Percentiles rank a stretch among this genome's conserved stretches.
phyloP scores from a whole-genome alignment of 1,140 invertebrate genomes.

The Colletes latitarsis region DNA sequence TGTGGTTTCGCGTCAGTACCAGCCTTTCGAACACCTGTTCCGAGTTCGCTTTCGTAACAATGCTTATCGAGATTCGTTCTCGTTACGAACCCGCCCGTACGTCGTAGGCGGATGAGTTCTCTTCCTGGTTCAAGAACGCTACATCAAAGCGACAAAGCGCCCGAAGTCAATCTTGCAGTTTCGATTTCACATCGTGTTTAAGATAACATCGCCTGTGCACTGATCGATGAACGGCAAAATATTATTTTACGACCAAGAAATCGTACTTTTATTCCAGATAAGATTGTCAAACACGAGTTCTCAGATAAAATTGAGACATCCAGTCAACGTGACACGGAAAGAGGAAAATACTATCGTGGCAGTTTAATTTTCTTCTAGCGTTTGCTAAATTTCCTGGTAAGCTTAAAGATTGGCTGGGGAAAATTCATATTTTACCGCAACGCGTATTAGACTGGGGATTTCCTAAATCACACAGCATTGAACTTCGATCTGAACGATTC shows the following conservation, averaged over 20 bases:
- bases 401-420: not conserved
- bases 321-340: too few species aligned
- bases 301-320: too few species aligned
- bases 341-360: too few species aligned
- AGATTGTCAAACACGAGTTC: too few species aligned
- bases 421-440: not conserved
- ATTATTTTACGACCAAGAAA: too few species aligned
- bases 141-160: not conserved
- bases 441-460: not conserved
- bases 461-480: conserved; percentile 44
- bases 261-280: too few species aligned
- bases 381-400: not conserved
- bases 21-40: conserved; percentile 42
- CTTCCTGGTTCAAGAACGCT: conserved; percentile 43
- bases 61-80: conserved; percentile 52
- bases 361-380: too few species aligned
- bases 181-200: not conserved
- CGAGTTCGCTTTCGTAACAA: conserved; percentile 43
- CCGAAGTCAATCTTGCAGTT: not conserved
- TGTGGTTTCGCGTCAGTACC: conserved; percentile 21
- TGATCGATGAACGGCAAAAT: too few species aligned
- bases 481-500: conserved; percentile 29
- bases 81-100: conserved; percentile 19
- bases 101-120: conserved; percentile 41
- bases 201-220: too few species aligned